Evolutionary conservation across 2,113 vertebrate genomes (phyloP), one percentile per base, ranked within the genome.

Genomic region (Rhombomys opimus): DNA sequence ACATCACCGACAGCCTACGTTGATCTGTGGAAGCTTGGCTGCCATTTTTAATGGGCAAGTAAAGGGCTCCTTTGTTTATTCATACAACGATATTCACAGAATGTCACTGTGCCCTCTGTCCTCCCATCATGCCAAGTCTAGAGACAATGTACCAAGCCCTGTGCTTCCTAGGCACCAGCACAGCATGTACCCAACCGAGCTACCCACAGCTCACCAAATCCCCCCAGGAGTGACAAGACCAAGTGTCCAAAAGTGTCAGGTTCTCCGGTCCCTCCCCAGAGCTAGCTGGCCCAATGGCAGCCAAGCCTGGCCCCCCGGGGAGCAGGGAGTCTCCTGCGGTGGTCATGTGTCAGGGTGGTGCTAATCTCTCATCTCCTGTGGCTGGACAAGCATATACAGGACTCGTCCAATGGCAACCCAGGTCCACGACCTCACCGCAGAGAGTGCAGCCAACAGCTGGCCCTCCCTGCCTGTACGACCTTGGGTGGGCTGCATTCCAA

Each of bases 221-320:
- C 96, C 95, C 93, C 25, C 17, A 84, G 73, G 97, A 97, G 82
- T 91, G 97, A 94, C 96, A 97, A 89, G n/a, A 77, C 95, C 97
- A 96, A 93, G 93, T 98, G 97, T 85, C 7, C 7, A 0, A 22
- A 27, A n/a, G 97, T 97, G 89, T 97, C 96, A 65, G 57, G 35
- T 97, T 97, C 76, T 75, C 57, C 9, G 1, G 0, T 59, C 35
- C 81, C 72, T 14, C 70, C 93, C 52, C 68, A 1, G 32, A 76
- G 35, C 84, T 93, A 81, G 76, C 82, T 96, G 95, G 75, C 81
- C 86, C 22, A 0, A 3, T 12, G 32, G 57, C 12, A 2, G 7
- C 41, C 46, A 30, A 0, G 0, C 46, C 87, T 32, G 52, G 63
- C 50, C 57, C 68, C 87, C 82, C 32, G 1, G 84, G 54, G 81